Evolutionary conservation across 2,797 vertebrate species (phyloP).

Genomic region (Siniperca undulata): DNA sequence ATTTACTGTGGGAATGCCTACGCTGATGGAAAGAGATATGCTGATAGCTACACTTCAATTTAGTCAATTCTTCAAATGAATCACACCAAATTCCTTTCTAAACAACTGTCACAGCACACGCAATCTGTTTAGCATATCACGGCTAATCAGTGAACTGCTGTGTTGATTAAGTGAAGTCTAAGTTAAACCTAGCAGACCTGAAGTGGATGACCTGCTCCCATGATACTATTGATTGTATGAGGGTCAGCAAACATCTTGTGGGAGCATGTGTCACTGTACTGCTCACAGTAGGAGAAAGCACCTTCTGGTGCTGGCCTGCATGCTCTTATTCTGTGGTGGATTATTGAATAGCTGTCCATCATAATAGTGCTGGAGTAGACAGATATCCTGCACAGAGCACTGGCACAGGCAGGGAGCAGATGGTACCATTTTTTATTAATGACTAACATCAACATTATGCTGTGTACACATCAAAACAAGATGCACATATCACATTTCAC

Average conservation of each 20-base stretch:
- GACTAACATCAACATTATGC: conserved; percentile 74
- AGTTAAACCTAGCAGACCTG: conserved; percentile 66
- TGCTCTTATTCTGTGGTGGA: conserved; percentile 57
- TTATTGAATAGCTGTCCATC: conserved; percentile 77
- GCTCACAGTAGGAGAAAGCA: conserved; percentile 41
- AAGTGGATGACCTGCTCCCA: conserved; percentile 49
- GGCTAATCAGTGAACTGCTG: conserved; percentile 64
- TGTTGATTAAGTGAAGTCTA: conserved; percentile 65
- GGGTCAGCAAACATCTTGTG: conserved; percentile 58
- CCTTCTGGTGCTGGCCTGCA: conserved; percentile 45
- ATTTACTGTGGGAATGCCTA: background rate
- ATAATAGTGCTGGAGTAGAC: conserved; percentile 52
- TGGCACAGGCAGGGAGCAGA: conserved; percentile 73
- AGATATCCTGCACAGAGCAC: conserved; percentile 56
- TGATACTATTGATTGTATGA: conserved; percentile 61
- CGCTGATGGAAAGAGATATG: conserved; percentile 13
- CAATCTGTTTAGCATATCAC: conserved; percentile 63
- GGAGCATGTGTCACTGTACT: conserved; percentile 54
- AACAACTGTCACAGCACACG: conserved; percentile 40
- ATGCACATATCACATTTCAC: conserved; percentile 50
- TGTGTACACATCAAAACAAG: conserved; percentile 72
- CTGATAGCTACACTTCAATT: conserved; percentile 31
- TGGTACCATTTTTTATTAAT: conserved; percentile 80
- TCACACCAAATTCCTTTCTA: conserved; percentile 33
- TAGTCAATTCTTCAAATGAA: conserved; percentile 43